Evolutionary conservation across 2,797 vertebrate species (phyloP).

Genomic region (Simalia tracyae): DNA sequence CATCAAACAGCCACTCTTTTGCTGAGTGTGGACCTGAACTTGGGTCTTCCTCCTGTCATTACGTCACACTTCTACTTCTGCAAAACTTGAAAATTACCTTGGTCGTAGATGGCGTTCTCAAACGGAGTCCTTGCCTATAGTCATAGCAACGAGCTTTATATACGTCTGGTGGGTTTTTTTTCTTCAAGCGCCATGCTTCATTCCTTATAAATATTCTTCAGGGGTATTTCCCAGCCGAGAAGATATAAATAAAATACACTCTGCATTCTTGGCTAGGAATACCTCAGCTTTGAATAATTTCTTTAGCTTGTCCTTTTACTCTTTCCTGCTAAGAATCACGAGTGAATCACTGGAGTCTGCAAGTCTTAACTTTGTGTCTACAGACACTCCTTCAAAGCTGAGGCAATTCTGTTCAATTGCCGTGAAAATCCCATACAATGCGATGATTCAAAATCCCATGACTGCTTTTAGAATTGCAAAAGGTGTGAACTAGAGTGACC

Average conservation of each 20-base stretch:
- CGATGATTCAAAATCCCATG: background rate
- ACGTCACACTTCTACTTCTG: conserved; percentile 11
- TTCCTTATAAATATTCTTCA: conserved; percentile 34
- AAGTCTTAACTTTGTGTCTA: background rate
- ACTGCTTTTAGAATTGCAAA: background rate
- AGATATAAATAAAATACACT: conserved; percentile 13
- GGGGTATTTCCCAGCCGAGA: conserved; percentile 25
- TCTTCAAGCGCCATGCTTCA: background rate
- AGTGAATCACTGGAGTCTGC: conserved; percentile 19
- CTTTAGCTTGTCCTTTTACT: background rate
- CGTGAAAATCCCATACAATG: background rate
- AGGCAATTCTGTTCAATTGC: background rate
- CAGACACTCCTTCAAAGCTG: background rate
- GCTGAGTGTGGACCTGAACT: background rate
- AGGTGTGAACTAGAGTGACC: background rate
- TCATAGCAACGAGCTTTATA: background rate
- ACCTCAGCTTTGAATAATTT: background rate
- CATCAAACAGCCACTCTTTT: background rate
- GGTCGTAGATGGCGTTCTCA: background rate
- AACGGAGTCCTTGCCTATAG: background rate
- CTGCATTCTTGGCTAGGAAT: background rate
- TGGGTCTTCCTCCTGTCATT: background rate
- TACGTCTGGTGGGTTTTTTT: background rate
- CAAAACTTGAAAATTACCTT: background rate
- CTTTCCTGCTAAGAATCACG: background rate